Evolutionary conservation across 2,113 vertebrate species (phyloP).

Genomic region (human (Homo sapiens)): DNA sequence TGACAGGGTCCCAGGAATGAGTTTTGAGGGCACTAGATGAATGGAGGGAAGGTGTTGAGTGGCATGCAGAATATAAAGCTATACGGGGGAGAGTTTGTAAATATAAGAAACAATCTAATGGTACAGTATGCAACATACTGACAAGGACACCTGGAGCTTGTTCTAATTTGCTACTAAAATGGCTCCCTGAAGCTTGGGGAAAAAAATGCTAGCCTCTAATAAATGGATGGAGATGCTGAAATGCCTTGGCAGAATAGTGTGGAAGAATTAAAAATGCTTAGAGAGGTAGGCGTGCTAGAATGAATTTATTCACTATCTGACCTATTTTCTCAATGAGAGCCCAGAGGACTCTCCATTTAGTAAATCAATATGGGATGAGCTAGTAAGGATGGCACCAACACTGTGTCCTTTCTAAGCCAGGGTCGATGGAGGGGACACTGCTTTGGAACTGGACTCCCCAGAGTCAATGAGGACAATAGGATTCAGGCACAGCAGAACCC

Average conservation of each 20-base stretch:
- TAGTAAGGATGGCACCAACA: background rate
- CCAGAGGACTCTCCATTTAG: background rate
- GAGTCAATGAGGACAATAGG: background rate
- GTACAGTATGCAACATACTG: background rate
- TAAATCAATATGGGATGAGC: background rate
- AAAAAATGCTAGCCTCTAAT: background rate
- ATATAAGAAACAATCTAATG: background rate
- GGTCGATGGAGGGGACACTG: background rate
- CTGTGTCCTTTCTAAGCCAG: background rate
- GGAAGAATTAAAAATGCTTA: background rate
- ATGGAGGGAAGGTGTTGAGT: background rate
- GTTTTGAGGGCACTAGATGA: background rate
- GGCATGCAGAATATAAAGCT: background rate
- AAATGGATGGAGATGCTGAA: background rate
- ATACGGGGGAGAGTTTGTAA: background rate
- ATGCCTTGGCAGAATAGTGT: background rate
- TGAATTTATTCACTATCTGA: slow-evolving; percentile 25
- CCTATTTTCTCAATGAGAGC: background rate
- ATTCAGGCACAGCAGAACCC: background rate
- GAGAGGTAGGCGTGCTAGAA: background rate
- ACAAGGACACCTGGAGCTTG: background rate
- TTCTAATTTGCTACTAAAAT: background rate
- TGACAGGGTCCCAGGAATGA: background rate
- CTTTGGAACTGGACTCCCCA: background rate
- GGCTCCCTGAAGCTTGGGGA: background rate